A percentile compares a stretch with the other conserved stretches of the same genome.
phyloP scores from a whole-genome alignment of 2,888 invertebrate genomes.

The Papilio protenor region DNA sequence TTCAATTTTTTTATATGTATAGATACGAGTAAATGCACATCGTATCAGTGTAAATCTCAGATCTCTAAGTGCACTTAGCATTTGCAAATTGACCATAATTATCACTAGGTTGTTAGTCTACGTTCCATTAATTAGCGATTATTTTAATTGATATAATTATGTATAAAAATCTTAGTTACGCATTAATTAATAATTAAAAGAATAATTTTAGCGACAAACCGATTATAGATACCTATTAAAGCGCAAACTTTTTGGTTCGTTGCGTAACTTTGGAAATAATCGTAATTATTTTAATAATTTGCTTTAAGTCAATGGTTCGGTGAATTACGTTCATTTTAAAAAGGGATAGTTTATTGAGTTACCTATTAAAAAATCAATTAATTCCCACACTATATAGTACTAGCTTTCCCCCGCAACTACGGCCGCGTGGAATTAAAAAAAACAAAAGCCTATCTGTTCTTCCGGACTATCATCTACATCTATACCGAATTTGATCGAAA shows the following conservation, averaged over 20 bases:
- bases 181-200: constrained; percentile 1
- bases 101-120: background rate
- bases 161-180: background rate
- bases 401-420: background rate
- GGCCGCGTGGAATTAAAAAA: too few species aligned
- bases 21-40: constrained; percentile 3
- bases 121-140: background rate
- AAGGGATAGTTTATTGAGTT: background rate
- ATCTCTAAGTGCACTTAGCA: background rate
- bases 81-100: background rate
- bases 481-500: too few species aligned
- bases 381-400: background rate
- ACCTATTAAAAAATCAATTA: background rate
- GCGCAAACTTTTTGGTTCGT: background rate
- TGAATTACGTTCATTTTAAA: background rate
- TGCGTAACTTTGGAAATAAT: constrained; percentile 8
- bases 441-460: too few species aligned
- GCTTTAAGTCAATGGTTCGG: background rate
- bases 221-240: constrained; percentile 3
- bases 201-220: constrained; percentile 2
- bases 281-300: background rate
- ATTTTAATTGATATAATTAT: background rate
- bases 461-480: too few species aligned
- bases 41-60: constrained; percentile 2
- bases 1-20: too few species aligned